Evolutionary conservation across 2,888 invertebrate genomes (phyloP).

Genomic region (Drosophila infuscata): DNA sequence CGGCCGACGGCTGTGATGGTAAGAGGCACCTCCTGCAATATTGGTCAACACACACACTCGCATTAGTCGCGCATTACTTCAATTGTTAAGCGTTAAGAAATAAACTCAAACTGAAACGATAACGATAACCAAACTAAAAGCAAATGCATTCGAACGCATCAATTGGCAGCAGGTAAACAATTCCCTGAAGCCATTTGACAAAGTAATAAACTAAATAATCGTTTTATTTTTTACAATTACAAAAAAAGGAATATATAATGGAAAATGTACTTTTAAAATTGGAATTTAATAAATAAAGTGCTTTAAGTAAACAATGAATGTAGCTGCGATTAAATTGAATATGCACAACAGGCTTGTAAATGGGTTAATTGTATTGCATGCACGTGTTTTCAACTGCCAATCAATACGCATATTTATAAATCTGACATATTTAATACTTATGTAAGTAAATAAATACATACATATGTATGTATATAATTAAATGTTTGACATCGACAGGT

Average conservation of each 20-base stretch:
- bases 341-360: slow-evolving; percentile 24
- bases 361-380: slow-evolving; percentile 7
- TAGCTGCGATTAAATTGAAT: neutral
- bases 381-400: slow-evolving; percentile 19
- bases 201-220: slow-evolving; percentile 28
- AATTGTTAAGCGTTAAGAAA: slow-evolving; percentile 44
- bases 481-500: too few relatives aligned
- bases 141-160: slow-evolving; percentile 77
- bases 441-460: slow-evolving; percentile 5
- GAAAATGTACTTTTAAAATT: neutral
- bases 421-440: slow-evolving; percentile 1
- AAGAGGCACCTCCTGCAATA: slow-evolving; percentile 84
- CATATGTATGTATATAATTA: neutral
- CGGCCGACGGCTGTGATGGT: slow-evolving; percentile 84
- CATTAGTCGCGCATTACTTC: slow-evolving; percentile 8
- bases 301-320: neutral
- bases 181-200: slow-evolving; percentile 25
- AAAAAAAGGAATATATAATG: neutral
- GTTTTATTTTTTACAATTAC: neutral
- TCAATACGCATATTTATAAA: neutral
- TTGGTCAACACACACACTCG: slow-evolving; percentile 37
- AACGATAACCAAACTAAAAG: slow-evolving; percentile 58
- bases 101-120: slow-evolving; percentile 44
- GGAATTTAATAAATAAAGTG: slow-evolving; percentile 9
- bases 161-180: slow-evolving; percentile 35